A percentile compares a stretch with the other conserved stretches of the same genome.
Conservation (phyloP, 1,140 invertebrate genomes). For the Euwallacea fornicatus region DNA sequence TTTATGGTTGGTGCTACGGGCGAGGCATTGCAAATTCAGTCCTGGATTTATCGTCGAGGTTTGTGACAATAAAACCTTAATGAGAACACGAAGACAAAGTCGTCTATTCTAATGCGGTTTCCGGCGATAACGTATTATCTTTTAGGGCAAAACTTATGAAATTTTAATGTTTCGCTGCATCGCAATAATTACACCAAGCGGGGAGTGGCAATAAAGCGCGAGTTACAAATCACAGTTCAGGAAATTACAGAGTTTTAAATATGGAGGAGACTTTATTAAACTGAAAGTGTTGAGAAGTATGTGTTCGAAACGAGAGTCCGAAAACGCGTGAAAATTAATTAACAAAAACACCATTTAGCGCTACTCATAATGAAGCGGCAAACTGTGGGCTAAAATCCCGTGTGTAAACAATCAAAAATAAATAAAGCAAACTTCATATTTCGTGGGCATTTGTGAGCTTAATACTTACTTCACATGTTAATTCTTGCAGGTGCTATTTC, state of each 20-base stretch:
- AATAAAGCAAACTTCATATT: too few relatives aligned
- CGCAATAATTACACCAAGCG: background rate
- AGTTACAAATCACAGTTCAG: background rate
- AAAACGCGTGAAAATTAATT: constrained; percentile 25
- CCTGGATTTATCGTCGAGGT: constrained; percentile 9
- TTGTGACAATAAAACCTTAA: constrained; percentile 11
- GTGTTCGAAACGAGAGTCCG: constrained; percentile 1
- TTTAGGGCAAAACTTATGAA: background rate
- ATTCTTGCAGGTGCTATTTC: too few relatives aligned
- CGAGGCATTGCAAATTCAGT: constrained; percentile 7
- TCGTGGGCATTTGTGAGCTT: too few relatives aligned
- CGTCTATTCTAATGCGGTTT: constrained; percentile 1
- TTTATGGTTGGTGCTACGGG: constrained; percentile 10
- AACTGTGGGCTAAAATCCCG: constrained; percentile 1
- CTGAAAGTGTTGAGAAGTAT: constrained; percentile 16
- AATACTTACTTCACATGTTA: too few relatives aligned
- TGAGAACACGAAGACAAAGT: constrained; percentile 12
- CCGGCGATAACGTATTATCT: background rate
- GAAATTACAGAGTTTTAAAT: constrained; percentile 2
- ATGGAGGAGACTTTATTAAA: background rate
- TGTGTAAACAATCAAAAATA: too few relatives aligned
- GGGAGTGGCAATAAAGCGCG: background rate
- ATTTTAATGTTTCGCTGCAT: background rate
- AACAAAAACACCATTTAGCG: constrained; percentile 23
- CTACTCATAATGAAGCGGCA: constrained; percentile 16